These are phyloP conservation scores for Himalopsyche tibetana DNA, from an alignment of 2,888 invertebrate genomes.

Conservation along the genomic window DNA sequence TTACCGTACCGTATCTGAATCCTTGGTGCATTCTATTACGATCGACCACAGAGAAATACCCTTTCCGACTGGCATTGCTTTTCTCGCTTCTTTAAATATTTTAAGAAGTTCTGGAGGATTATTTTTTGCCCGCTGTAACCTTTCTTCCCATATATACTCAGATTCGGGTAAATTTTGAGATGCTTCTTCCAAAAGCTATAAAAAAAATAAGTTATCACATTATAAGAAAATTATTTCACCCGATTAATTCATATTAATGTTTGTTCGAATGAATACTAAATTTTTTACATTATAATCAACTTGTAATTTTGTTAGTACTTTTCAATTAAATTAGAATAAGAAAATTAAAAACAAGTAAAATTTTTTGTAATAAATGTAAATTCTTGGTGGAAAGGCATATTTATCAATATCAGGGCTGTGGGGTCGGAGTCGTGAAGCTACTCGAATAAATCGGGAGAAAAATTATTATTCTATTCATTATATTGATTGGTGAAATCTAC, in stretches of 20 bases:
- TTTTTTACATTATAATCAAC: too few relatives aligned
- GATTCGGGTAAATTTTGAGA: constrained; percentile 58
- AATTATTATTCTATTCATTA: too few relatives aligned
- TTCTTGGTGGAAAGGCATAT: background rate
- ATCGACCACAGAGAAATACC: constrained; percentile 57
- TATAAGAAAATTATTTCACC: too few relatives aligned
- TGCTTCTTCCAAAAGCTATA: constrained; percentile 63
- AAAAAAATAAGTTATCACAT: background rate
- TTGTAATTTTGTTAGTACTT: too few relatives aligned
- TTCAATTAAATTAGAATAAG: too few relatives aligned
- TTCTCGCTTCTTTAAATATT: constrained; percentile 60
- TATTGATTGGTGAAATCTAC: too few relatives aligned
- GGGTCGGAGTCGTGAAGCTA: too few relatives aligned
- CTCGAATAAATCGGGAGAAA: too few relatives aligned
- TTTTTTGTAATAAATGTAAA: background rate
- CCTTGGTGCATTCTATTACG: constrained; percentile 58
- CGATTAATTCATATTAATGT: too few relatives aligned
- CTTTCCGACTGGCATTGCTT: constrained; percentile 57
- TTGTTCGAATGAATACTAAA: too few relatives aligned
- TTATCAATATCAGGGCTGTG: too few relatives aligned
- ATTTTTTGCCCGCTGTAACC: constrained; percentile 55
- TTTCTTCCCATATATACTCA: constrained; percentile 63
- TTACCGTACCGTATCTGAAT: constrained; percentile 61
- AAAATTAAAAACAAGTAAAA: too few relatives aligned
- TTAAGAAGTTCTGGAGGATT: constrained; percentile 50